A percentile compares a stretch with the other conserved stretches of the same genome.
phyloP scores from a whole-genome alignment of 1,140 invertebrate species.

The Pseudomyrmex gracilis region DNA sequence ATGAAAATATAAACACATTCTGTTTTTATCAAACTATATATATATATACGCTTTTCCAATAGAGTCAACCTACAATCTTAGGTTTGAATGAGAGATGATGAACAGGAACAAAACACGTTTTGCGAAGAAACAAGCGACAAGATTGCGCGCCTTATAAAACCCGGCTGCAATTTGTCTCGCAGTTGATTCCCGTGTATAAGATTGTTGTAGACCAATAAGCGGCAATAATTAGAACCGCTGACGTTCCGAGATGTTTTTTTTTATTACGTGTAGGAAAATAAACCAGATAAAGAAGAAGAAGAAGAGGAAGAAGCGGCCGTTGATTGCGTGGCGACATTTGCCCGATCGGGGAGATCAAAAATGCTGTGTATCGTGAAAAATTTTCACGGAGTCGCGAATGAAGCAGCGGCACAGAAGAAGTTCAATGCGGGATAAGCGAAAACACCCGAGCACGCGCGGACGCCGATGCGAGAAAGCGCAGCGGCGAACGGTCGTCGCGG shows the following conservation, averaged over 20 bases:
- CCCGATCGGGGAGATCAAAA: slow-evolving; percentile 18
- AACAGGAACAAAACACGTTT: neutral
- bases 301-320: too few species aligned
- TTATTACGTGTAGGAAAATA: neutral
- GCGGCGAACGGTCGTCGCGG: neutral
- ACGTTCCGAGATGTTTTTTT: neutral
- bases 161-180: neutral
- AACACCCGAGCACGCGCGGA: slow-evolving; percentile 3
- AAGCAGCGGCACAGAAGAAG: neutral
- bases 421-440: neutral
- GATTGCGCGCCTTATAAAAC: neutral
- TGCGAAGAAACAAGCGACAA: neutral
- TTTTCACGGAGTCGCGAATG: slow-evolving; percentile 11
- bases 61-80: neutral
- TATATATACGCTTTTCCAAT: neutral
- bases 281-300: neutral
- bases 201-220: neutral
- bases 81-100: neutral
- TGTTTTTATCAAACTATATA: neutral
- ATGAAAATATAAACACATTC: too few species aligned
- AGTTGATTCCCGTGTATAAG: neutral
- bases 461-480: neutral
- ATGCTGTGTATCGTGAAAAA: slow-evolving; percentile 24
- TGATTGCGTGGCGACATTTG: neutral
- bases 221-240: neutral